Base-by-base conservation (phyloP, 35 echinoderm and acorn worm species). In the Apostichopus californicus region DNA sequence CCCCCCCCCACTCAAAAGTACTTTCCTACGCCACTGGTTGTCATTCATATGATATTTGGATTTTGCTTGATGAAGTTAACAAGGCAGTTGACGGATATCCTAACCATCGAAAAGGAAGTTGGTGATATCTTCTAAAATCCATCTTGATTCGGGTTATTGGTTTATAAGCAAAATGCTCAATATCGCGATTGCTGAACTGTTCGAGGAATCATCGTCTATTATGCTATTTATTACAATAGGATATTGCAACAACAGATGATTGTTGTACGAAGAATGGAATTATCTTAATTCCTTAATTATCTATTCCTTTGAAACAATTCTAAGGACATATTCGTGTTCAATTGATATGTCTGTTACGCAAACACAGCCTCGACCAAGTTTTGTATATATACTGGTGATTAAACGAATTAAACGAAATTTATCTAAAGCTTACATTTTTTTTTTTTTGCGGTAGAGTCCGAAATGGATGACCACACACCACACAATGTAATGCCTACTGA, bases 291-390 rank as follows among this genome's bases (percentile, higher is more conserved):
- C 83, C 5, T 56, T 8, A 46, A 46, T 87, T 65, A 14, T 11
- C 9, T 8, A 61, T 17, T 24, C 20, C 54, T 56, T 9, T 56
- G 60, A 87, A 9, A 87, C 20, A 57, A 60, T 9, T 57, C 83
- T 61, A 61, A 56, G 5, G 83, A 87, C 20, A 63, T 60, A 65
- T 87, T 87, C 18, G 65, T 60, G 9, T 87, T 87, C 22, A 87
- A 87, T 8, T 61, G 59, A 10, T 5, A 61, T 12, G 56, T 23
- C 10, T 87, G 83, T 17, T 87, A 55, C 5, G 4, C 22, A 65
- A 17, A 61, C 15, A 87, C 20, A 18, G 57, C 83, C 5, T 57
- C 60, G 12, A 86, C 9, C 15, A 86, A 10, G 13, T 56, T 55
- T 86, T 10, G 17, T 14, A 86, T 59, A 34, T 34, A 59, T 21